Evolutionary conservation across 2,888 invertebrate genomes (phyloP).

Genomic region (Sipha maydis): DNA sequence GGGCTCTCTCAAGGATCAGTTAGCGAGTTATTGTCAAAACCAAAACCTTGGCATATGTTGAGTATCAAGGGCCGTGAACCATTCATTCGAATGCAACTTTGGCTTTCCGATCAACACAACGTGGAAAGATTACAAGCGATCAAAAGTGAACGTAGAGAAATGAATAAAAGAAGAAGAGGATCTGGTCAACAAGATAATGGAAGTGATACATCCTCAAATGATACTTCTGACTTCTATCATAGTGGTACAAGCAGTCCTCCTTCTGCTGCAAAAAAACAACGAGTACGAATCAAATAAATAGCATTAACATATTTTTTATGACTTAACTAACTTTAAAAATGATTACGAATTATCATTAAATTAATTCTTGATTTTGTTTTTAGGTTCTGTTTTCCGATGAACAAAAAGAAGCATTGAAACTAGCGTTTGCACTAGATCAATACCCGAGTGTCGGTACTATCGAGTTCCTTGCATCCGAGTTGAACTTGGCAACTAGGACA

Average conservation of each 20-base stretch:
- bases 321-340: background rate
- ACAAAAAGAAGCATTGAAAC: conserved; percentile 93
- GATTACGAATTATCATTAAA: background rate
- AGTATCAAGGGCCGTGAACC: conserved; percentile 98
- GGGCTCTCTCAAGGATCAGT: conserved; percentile 97
- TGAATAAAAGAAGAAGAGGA: conserved; percentile 87
- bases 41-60: conserved; percentile 99
- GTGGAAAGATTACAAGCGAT: conserved; percentile 90
- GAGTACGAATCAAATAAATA: conserved; percentile 73
- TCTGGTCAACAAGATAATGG: conserved; percentile 86
- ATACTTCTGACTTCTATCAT: conserved; percentile 88
- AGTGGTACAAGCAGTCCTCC: conserved; percentile 84
- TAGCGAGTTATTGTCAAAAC: conserved; percentile 95
- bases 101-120: conserved; percentile 95
- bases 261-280: conserved; percentile 91
- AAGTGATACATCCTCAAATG: conserved; percentile 87
- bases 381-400: conserved; percentile 92
- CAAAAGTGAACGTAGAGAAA: conserved; percentile 90
- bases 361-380: background rate
- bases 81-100: conserved; percentile 95
- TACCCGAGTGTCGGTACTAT: conserved; percentile 97
- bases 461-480: conserved; percentile 91
- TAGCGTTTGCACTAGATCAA: conserved; percentile 95
- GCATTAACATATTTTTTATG: background rate
- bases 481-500: conserved; percentile 91